These are phyloP conservation scores for Andinoacara biseriatus DNA, from an alignment of 2,113 vertebrate genomes.

Conservation along the genomic window DNA sequence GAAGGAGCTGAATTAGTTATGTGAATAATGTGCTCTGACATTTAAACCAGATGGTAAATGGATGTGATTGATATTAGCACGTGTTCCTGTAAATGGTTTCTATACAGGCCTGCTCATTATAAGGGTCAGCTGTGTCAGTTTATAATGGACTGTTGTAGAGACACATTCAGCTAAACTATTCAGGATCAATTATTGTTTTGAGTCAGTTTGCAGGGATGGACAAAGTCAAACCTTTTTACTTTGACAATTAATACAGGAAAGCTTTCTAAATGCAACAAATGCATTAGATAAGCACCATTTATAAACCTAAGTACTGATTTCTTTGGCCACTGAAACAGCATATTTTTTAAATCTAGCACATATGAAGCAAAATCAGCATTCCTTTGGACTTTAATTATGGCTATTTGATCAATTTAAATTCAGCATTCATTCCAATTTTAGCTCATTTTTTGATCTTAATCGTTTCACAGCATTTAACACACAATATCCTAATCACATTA, in stretches of 20 bases:
- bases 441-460: no score
- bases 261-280: background rate
- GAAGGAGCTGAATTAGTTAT: slow-evolving; percentile 19
- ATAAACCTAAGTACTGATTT: no score
- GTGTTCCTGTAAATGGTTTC: background rate
- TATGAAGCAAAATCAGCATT: no score
- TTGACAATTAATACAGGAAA: background rate
- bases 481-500: background rate
- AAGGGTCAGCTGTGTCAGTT: background rate
- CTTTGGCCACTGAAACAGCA: background rate
- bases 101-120: background rate
- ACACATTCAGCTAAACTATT: background rate
- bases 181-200: background rate
- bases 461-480: background rate
- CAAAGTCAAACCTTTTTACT: background rate
- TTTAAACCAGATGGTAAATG: slow-evolving; percentile 3
- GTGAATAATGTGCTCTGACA: background rate
- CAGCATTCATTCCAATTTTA: no score
- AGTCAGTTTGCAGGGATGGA: background rate
- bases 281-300: rapidly evolving
- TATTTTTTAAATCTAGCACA: no score
- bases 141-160: background rate
- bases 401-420: no score
- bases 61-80: background rate
- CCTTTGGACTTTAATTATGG: no score